Percentiles rank a stretch among this genome's conserved stretches.
phyloP scores from a whole-genome alignment of 64 coral and sea anemone genomes.

The Montipora efflorescens region DNA sequence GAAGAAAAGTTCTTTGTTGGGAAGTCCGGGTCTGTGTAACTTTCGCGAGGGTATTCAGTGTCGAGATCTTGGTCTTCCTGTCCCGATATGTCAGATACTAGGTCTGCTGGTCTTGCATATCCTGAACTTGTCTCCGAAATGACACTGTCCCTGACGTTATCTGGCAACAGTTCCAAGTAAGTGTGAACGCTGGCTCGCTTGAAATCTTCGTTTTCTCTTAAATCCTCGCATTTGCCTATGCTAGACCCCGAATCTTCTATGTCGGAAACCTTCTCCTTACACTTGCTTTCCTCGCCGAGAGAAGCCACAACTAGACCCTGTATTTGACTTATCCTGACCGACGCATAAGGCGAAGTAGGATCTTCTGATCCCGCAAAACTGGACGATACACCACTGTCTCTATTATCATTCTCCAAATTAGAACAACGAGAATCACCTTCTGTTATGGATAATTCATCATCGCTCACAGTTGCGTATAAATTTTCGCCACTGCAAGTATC shows the following conservation, averaged over 20 bases:
- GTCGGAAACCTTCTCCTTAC: conserved; percentile 47
- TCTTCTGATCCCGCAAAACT: conserved; percentile 40
- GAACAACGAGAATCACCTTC: conserved; percentile 15
- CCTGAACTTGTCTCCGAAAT: conserved; percentile 25
- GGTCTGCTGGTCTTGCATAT: conserved; percentile 83
- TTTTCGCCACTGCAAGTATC: conserved; percentile 43
- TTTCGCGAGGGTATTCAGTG: not conserved
- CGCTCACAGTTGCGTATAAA: conserved; percentile 65
- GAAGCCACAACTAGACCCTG: conserved; percentile 49
- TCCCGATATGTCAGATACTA: conserved; percentile 15
- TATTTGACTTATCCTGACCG: conserved; percentile 93
- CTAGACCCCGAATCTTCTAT: not conserved
- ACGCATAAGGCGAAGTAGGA: conserved; percentile 79
- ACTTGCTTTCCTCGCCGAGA: conserved; percentile 27
- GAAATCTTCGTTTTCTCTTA: conserved; percentile 17
- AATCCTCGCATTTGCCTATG: conserved; percentile 31
- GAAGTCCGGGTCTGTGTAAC: conserved; percentile 45
- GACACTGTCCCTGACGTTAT: not conserved
- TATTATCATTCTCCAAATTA: conserved; percentile 24
- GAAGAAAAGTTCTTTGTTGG: not conserved
- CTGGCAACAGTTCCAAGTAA: conserved; percentile 70
- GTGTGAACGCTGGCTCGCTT: conserved; percentile 30
- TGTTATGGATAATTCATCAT: conserved; percentile 37
- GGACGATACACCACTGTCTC: conserved; percentile 42
- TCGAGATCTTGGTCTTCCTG: not conserved